Evolutionary conservation across 2,888 invertebrate species (phyloP).

Genomic region (Coenonympha arcania): DNA sequence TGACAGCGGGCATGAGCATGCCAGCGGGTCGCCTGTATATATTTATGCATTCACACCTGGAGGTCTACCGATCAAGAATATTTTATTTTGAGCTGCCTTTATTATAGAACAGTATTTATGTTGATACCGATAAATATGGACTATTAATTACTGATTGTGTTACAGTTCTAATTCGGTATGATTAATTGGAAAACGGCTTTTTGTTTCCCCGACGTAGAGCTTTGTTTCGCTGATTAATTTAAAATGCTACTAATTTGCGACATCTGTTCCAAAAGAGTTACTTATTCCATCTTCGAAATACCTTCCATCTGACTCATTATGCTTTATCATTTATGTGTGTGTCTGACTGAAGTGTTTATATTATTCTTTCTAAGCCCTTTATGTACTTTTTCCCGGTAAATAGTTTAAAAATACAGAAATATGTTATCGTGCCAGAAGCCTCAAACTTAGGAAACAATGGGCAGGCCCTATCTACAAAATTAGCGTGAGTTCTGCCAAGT

Average conservation of each 20-base stretch:
- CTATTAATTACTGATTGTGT: slow-evolving; percentile 70
- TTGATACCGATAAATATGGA: slow-evolving; percentile 60
- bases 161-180: slow-evolving; percentile 66
- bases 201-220: not conserved
- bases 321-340: too few relatives aligned
- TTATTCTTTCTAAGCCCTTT: too few relatives aligned
- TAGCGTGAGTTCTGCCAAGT: too few relatives aligned
- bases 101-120: slow-evolving; percentile 66
- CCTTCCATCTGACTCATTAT: too few relatives aligned
- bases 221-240: slow-evolving; percentile 8
- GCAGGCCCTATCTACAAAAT: too few relatives aligned
- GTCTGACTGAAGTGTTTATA: too few relatives aligned
- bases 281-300: too few relatives aligned
- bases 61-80: slow-evolving; percentile 56
- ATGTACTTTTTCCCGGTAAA: too few relatives aligned
- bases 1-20: slow-evolving; percentile 71
- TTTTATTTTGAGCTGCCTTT: slow-evolving; percentile 65
- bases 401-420: too few relatives aligned
- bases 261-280: slow-evolving; percentile 12
- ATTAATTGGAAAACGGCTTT: slow-evolving; percentile 42
- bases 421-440: too few relatives aligned
- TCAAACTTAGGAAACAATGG: too few relatives aligned
- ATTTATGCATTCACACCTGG: slow-evolving; percentile 74
- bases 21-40: slow-evolving; percentile 71
- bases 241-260: slow-evolving; percentile 40